Evolutionary conservation across 2,797 vertebrate genomes (phyloP).

Genomic region (Ceryle rudis): DNA sequence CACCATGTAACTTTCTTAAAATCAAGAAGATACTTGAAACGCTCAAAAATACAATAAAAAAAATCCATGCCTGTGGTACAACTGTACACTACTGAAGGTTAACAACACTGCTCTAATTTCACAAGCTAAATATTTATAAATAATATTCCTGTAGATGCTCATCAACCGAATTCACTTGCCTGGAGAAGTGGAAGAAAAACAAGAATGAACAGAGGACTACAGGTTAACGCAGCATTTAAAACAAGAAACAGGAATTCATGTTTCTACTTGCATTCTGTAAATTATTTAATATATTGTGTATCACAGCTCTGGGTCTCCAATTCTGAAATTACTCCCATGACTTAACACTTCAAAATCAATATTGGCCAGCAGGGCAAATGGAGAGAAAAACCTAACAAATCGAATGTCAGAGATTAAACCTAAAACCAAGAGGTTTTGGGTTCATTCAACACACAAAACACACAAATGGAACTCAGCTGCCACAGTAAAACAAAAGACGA

Average conservation of each 20-base stretch:
- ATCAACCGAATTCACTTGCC: not conserved
- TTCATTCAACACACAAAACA: not conserved
- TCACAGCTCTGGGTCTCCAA: not conserved
- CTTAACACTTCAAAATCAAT: not conserved
- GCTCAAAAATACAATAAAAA: not conserved
- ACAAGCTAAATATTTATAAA: not conserved
- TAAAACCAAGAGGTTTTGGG: not conserved
- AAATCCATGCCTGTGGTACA: not conserved
- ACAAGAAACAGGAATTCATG: not conserved
- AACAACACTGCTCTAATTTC: not conserved
- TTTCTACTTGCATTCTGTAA: not conserved
- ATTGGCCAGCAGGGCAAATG: not conserved
- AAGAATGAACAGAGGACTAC: not conserved
- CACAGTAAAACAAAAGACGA: not conserved
- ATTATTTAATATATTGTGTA: not conserved
- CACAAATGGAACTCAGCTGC: not conserved
- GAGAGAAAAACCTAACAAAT: not conserved
- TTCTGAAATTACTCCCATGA: not conserved
- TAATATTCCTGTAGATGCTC: not conserved
- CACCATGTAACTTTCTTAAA: not conserved
- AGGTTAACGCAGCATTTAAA: constrained; percentile 6
- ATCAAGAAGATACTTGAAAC: not conserved
- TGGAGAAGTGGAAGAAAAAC: not conserved
- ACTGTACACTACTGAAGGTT: not conserved
- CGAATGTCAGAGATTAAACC: not conserved